Evolutionary conservation across 2,888 invertebrate genomes (phyloP).

Genomic region (Ophion slaviceki): DNA sequence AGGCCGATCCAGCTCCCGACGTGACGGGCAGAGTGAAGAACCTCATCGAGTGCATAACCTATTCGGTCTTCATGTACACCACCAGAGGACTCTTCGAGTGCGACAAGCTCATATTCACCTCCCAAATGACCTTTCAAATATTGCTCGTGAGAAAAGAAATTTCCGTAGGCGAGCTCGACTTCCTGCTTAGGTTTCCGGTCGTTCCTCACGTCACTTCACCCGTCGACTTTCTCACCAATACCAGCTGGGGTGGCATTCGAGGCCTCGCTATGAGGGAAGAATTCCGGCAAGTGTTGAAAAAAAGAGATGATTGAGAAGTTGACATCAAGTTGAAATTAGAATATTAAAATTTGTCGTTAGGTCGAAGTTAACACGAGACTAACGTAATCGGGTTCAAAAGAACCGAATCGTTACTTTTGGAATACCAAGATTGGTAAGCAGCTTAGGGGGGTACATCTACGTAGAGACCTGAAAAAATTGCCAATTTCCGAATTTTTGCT

Average conservation of each 20-base stretch:
- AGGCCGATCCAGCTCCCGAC: slow-evolving; percentile 92
- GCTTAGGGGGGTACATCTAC: no score
- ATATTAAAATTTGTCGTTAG: not conserved
- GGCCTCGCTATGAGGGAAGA: slow-evolving; percentile 95
- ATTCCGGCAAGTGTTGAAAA: slow-evolving; percentile 85
- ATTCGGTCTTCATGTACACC: slow-evolving; percentile 97
- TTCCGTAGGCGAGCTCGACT: slow-evolving; percentile 93
- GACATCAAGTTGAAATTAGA: not conserved
- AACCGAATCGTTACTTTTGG: not conserved
- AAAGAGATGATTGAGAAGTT: not conserved
- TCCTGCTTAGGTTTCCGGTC: slow-evolving; percentile 95
- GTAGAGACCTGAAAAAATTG: no score
- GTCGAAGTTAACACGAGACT: not conserved
- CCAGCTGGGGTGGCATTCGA: slow-evolving; percentile 98
- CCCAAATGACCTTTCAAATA: slow-evolving; percentile 98
- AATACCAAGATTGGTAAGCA: not conserved
- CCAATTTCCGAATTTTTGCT: no score
- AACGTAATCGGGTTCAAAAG: no score
- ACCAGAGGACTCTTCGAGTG: slow-evolving; percentile 97
- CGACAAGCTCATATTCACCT: slow-evolving; percentile 97
- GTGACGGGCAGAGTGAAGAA: slow-evolving; percentile 92
- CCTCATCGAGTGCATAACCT: slow-evolving; percentile 97
- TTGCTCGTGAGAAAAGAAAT: slow-evolving; percentile 94
- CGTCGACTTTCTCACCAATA: slow-evolving; percentile 96
- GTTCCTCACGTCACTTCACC: slow-evolving; percentile 97